Base-by-base conservation (phyloP, 2,113 vertebrate genomes). In the Sterrhoptilus dennistouni region DNA sequence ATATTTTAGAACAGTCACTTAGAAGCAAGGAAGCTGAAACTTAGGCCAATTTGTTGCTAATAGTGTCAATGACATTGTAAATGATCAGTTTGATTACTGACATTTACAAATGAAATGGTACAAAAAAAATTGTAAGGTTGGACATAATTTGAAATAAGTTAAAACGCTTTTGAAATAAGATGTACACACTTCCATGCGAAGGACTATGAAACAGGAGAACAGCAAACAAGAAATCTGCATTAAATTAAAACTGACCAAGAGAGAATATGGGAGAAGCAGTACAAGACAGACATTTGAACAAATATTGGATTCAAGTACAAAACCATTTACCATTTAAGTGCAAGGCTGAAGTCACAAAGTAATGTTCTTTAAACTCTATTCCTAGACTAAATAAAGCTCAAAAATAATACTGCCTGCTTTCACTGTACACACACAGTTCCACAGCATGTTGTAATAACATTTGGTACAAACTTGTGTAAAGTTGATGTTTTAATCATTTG, bases 391-490 rank as follows among this genome's bases (percentile, higher is more conserved):
- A 87, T 88, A 92, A 78, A 96, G 52, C 49, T 90, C 76, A 96
- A 85, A 94, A 92, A 60, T 87, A 96, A 96, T 85, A 93, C 72
- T 71, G 83, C 40, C 61, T 74, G 68, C 59, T 91, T 93, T 94
- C 50, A 87, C 77, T 81, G 65, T 91, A 95, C 87, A 92, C 66
- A 80, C 71, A 76, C 84, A 95, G 63, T 87, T 95, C 83, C 66
- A 96, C 50, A 94, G 79, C 78, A 83, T 76, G 59, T 90, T 92
- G 29, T 90, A 96, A 49, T 53, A 95, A 87, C 45, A 77, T 91
- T 85, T 96, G 57, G 81, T 97, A 95, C 71, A 96, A 97, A 97
- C 64, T 47, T 89, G 52, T 93, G 70, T 87, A 90, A 98, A 98
- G 86, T 91, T 76, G 87, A 57, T 97, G 79, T 92, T 96, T 89